Evolutionary conservation across 2,113 vertebrate genomes (phyloP), one percentile per base, ranked within the genome.

Genomic region (Sceloporus undulatus): DNA sequence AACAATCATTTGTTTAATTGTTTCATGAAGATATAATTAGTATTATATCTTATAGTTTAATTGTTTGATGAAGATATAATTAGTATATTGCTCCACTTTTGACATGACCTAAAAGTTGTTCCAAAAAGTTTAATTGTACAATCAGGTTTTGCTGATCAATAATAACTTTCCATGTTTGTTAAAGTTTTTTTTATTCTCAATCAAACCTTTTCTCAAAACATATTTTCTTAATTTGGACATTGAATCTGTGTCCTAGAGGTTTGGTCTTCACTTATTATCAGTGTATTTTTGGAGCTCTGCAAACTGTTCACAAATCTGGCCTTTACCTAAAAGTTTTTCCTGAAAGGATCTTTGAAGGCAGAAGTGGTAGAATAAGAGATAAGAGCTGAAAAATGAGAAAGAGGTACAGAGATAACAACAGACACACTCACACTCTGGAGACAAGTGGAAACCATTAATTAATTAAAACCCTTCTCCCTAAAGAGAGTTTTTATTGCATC

Each of bases 381-480:
- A 62, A 16, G 79, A 29, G 14, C 5, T 40, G 59, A 68, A 66
- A 62, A 29, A 52, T 27, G 16, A 73, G 66, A 56, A 38, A 85
- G 40, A 80, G 66, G 21, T 40, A 7, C 18, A 80, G 52, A 74
- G 73, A 90, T 18, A 25, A 42, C n/a, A 71, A 29, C 14, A 76
- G 56, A 76, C 14, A 38, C 2, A 27, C 23, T 75, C 73, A 38
- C 34, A 40, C 70, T 81, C 68, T 62, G 29, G 23, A 85, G 48
- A 73, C 52, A 71, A 75, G 25, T 70, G n/a, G 18, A 25, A 59
- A 87, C 82, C 56, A 10, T 62, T 62, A 14, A 62, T 81, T 90
- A 76, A 93, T 91, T 89, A 85, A 79, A 89, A 87, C 79, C 40
- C 68, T 91, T 88, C 79, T 90, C 48, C 74, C 70, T 62, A 77